phyloP scores from a whole-genome alignment of 2,888 invertebrate species.

The Minunthozetes semirufus region DNA sequence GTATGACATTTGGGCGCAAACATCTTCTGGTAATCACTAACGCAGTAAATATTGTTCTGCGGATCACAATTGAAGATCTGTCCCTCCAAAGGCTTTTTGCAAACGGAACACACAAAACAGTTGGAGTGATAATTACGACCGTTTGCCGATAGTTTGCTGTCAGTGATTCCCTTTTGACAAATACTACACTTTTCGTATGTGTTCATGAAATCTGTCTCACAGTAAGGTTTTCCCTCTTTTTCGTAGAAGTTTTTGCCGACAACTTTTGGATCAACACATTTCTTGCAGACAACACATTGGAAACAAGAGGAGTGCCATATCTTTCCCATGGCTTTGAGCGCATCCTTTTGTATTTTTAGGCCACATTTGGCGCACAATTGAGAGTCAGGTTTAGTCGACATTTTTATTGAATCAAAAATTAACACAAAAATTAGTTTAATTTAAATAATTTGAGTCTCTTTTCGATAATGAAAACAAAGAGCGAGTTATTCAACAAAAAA shows the following conservation, averaged over 20 bases:
- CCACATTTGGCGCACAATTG: neutral
- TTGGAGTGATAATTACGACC: neutral
- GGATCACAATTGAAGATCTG: neutral
- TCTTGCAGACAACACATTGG: neutral
- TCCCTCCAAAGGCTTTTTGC: neutral
- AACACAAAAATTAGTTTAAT: no score
- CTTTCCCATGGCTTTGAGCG: neutral
- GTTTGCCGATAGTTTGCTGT: neutral
- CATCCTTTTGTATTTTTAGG: neutral
- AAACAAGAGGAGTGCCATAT: neutral
- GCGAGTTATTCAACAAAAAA: no score
- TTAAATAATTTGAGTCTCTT: no score
- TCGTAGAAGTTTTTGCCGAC: neutral
- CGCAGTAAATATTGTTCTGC: neutral
- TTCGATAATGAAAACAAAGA: no score
- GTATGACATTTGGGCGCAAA: neutral
- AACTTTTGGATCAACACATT: neutral
- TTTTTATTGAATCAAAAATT: neutral
- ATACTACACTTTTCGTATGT: neutral
- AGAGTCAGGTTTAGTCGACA: neutral
- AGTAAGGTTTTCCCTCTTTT: neutral
- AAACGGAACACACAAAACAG: neutral
- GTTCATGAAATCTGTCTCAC: neutral
- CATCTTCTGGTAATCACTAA: neutral
- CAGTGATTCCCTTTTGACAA: neutral